A percentile compares a stretch with the other conserved stretches of the same genome.
Evolutionary conservation across 2,888 invertebrate species (phyloP).

Genomic region (Girardia tigrina): DNA sequence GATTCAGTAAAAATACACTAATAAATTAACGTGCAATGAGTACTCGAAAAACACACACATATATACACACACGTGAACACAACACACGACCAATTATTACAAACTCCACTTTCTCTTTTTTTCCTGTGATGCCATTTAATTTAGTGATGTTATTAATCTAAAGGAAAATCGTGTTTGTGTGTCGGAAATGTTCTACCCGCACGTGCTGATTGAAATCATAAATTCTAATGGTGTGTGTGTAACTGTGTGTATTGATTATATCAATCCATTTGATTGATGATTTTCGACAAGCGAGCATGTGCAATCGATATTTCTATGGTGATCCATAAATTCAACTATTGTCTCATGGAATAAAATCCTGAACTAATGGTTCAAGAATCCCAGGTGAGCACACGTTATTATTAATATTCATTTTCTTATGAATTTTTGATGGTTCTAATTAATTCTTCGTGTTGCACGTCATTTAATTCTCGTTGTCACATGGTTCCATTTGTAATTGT

Average conservation of each 20-base stretch:
- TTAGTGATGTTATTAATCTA: too few species aligned
- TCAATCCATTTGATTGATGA: conserved; percentile 9
- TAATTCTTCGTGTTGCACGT: neutral
- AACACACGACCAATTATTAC: conserved; percentile 2
- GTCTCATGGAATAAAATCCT: neutral
- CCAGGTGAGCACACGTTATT: conserved; percentile 20
- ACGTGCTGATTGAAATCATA: conserved; percentile 12
- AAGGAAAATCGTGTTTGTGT: conserved; percentile 19
- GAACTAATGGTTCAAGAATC: conserved; percentile 20
- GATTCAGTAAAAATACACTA: conserved; percentile 16
- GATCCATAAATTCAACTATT: neutral
- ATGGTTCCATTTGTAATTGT: conserved; percentile 13
- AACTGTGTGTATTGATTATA: conserved; percentile 15
- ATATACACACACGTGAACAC: neutral
- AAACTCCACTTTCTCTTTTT: conserved; percentile 23
- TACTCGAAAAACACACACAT: neutral
- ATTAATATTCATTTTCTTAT: too few species aligned
- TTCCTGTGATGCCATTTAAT: neutral
- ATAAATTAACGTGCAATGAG: neutral
- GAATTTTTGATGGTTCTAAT: neutral
- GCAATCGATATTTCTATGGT: conserved; percentile 2
- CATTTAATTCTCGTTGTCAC: neutral
- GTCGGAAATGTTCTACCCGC: conserved; percentile 15
- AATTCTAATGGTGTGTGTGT: neutral
- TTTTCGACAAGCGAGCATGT: conserved; percentile 8